Percentiles rank a stretch among this genome's conserved stretches.
Evolutionary conservation across 2,113 vertebrate species (phyloP).

Genomic region (Chunga burmeisteri): DNA sequence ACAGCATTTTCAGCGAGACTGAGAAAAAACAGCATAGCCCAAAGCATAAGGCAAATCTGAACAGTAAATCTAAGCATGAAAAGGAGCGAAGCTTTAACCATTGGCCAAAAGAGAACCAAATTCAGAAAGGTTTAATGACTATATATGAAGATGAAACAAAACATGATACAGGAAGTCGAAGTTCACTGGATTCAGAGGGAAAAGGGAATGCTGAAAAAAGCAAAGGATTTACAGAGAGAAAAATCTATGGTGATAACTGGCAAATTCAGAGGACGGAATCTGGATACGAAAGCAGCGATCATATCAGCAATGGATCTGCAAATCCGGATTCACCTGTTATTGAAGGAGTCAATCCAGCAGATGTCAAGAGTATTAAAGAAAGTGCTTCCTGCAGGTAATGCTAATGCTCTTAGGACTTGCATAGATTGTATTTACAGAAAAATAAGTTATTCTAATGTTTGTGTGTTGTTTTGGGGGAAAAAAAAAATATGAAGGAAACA

Average conservation of each 20-base stretch:
- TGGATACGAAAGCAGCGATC: conserved; percentile 93
- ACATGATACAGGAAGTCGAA: conserved; percentile 83
- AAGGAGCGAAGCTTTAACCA: conserved; percentile 68
- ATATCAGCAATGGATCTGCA: conserved; percentile 87
- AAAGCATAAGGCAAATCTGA: conserved; percentile 64
- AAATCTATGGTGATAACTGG: conserved; percentile 80
- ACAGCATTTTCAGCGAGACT: conserved; percentile 88
- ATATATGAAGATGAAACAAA: conserved; percentile 94
- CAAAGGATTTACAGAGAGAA: conserved; percentile 71
- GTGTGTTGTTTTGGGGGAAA: background rate
- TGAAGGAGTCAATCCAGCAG: conserved; percentile 73
- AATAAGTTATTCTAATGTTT: background rate
- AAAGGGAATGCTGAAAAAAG: conserved; percentile 76
- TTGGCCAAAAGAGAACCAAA: conserved; percentile 79
- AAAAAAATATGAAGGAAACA: background rate
- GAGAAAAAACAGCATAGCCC: conserved; percentile 83
- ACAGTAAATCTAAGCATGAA: conserved; percentile 67
- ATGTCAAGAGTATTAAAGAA: conserved; percentile 75
- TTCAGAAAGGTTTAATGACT: conserved; percentile 88
- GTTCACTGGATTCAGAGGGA: conserved; percentile 83
- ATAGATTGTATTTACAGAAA: background rate
- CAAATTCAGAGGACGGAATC: conserved; percentile 92
- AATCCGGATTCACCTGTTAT: conserved; percentile 83
- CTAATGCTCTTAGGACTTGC: background rate
- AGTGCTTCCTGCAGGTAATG: conserved; percentile 77